Evolutionary conservation across 2,797 vertebrate genomes (phyloP), one percentile per base, ranked within the genome.

Genomic region (Rhabdomys pumilio): DNA sequence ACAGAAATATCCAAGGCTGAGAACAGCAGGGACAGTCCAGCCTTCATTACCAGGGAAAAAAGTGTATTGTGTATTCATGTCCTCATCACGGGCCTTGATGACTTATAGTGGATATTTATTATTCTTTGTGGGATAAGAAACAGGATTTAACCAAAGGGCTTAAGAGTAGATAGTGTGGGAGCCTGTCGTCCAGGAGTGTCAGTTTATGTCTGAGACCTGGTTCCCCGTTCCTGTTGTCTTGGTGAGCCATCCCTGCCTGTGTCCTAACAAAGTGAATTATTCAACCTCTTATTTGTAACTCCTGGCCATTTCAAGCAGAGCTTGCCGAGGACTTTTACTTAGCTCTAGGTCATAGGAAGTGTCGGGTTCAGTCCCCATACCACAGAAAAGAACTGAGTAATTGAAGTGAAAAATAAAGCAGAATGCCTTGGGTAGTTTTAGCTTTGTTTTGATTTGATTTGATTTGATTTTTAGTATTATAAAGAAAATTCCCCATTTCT

Each of bases 91-190:
- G 47, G 59, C 84, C 80, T 80, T 92, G 61, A 10, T 67, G 5
- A 10, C 65, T 76, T 90, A 84, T 38, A 41, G 4, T 90, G 20
- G 55, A 84, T 13, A 91, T 86, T 83, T 47, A 31, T 53, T 91
- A 55, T 85, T 38, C 65, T 90, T 41, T 41, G 4, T 26, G 8
- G 80, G 65, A 44, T 91, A 17, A 41, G 75, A 93, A 79, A 90
- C 29, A 88, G 31, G 61, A 93, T 75, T 93, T 83, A 83, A 69
- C 55, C 93, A 89, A 89, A 47, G 72, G 17, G 3, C 44, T 69
- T 88, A 41, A 73, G n/a, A 31, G 55, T 89, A 26, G 22, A 14
- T 69, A 6, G 11, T 22, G 14, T 93, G 38, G 26, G 20, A 80
- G 34, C 15, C 67, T 92, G 26, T 82, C 72, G 41, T 53, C 84